Conservation (phyloP, 2,113 vertebrate genomes). For the Macquaria australasica region DNA sequence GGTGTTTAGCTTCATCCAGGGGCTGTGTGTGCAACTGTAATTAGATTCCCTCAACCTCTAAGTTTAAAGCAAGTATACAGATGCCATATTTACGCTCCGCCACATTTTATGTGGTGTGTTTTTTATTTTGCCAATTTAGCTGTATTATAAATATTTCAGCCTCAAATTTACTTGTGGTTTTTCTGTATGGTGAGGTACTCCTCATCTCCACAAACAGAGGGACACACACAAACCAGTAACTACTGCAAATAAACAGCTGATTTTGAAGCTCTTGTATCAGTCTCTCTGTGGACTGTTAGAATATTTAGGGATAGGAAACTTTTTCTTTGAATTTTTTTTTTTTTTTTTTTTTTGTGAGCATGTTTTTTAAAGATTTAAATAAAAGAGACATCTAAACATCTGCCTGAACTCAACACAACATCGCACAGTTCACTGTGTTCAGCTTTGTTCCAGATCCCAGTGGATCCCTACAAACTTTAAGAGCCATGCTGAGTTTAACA, state of each 20-base stretch:
- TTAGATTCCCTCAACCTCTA: conserved; percentile 62
- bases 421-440: conserved; percentile 28
- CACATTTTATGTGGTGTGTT: conserved; percentile 61
- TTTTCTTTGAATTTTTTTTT: no score
- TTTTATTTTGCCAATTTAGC: conserved; percentile 68
- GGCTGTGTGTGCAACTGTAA: conserved; percentile 48
- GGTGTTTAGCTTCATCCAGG: conserved; percentile 45
- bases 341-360: not conserved
- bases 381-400: conserved; percentile 34
- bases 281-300: conserved; percentile 50
- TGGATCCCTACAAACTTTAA: conserved; percentile 2
- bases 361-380: conserved; percentile 30
- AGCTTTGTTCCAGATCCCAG: conserved; percentile 19
- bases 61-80: conserved; percentile 52
- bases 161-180: conserved; percentile 48
- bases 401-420: conserved; percentile 30
- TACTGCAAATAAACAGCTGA: conserved; percentile 54
- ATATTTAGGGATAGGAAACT: conserved; percentile 48
- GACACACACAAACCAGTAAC: not conserved
- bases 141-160: conserved; percentile 71
- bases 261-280: conserved; percentile 56
- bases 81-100: conserved; percentile 60
- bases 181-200: conserved; percentile 35
- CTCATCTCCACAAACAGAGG: conserved; percentile 39
- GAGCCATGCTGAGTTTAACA: conserved; percentile 48